Percentiles rank a stretch among this genome's conserved stretches.
These are phyloP conservation scores for Prenolepis imparis DNA, from an alignment of 2,888 invertebrate genomes.

Conservation along the genomic window DNA sequence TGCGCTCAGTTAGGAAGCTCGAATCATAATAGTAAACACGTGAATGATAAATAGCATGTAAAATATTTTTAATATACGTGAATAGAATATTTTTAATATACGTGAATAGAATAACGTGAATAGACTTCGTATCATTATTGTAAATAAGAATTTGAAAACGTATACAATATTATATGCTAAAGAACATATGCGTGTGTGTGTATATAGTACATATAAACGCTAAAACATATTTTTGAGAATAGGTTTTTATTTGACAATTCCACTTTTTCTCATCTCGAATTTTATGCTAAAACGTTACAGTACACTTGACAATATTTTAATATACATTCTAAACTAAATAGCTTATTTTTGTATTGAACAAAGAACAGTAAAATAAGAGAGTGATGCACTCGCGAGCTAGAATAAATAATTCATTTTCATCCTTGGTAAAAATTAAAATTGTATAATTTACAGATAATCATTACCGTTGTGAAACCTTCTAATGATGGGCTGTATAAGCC, in stretches of 20 bases:
- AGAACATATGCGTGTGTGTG: not conserved
- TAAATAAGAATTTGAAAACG: not conserved
- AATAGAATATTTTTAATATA: too few relatives aligned
- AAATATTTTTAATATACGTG: too few relatives aligned
- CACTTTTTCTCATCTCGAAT: not conserved
- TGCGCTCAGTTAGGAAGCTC: not conserved
- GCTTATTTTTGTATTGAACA: conserved; percentile 25
- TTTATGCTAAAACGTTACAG: conserved; percentile 1
- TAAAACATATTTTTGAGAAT: not conserved
- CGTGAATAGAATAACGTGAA: not conserved
- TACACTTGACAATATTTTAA: not conserved
- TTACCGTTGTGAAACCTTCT: conserved; percentile 33
- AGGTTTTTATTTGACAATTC: not conserved
- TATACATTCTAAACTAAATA: not conserved
- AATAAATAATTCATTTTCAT: conserved; percentile 20
- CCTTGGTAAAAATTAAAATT: not conserved
- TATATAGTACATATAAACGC: not conserved
- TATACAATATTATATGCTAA: not conserved
- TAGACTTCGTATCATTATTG: not conserved
- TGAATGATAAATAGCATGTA: not conserved
- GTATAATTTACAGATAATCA: not conserved
- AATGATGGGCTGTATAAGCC: conserved; percentile 14
- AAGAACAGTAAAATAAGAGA: conserved; percentile 40
- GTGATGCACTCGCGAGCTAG: conserved; percentile 13
- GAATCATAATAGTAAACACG: not conserved